Evolutionary conservation across 2,888 invertebrate genomes (phyloP).

Genomic region (Catonia carolina): DNA sequence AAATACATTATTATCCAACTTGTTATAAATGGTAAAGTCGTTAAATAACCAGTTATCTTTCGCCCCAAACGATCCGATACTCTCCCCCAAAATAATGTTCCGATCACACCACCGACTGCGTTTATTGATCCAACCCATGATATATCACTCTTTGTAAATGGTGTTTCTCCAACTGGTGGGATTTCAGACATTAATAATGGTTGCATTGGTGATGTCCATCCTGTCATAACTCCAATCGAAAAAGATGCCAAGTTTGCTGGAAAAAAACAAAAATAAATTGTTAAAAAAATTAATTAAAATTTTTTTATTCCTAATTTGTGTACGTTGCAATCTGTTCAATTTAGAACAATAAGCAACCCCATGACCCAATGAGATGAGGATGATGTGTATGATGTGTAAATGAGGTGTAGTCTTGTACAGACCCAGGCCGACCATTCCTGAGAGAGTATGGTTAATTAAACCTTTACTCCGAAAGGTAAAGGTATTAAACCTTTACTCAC

Average conservation of each 20-base stretch:
- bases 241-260: slow-evolving; percentile 51
- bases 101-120: slow-evolving; percentile 49
- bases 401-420: no score
- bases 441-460: no score
- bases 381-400: no score
- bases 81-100: slow-evolving; percentile 45
- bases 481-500: no score
- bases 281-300: no score
- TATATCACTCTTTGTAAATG: slow-evolving; percentile 46
- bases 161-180: slow-evolving; percentile 43
- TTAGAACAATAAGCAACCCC: no score
- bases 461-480: no score
- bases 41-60: slow-evolving; percentile 47
- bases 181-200: slow-evolving; percentile 43
- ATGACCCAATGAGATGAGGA: no score
- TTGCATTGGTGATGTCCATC: slow-evolving; percentile 55
- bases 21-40: slow-evolving; percentile 49
- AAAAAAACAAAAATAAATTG: slow-evolving; percentile 34
- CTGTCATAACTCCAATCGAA: slow-evolving; percentile 51
- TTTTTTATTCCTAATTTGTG: no score
- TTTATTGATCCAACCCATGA: slow-evolving; percentile 52
- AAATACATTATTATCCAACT: slow-evolving; percentile 53
- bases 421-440: no score
- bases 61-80: slow-evolving; percentile 49
- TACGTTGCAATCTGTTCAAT: no score